Percentiles rank a stretch among this genome's conserved stretches.
Conservation (phyloP, 1,140 invertebrate species). For the Brachionus rubens region DNA sequence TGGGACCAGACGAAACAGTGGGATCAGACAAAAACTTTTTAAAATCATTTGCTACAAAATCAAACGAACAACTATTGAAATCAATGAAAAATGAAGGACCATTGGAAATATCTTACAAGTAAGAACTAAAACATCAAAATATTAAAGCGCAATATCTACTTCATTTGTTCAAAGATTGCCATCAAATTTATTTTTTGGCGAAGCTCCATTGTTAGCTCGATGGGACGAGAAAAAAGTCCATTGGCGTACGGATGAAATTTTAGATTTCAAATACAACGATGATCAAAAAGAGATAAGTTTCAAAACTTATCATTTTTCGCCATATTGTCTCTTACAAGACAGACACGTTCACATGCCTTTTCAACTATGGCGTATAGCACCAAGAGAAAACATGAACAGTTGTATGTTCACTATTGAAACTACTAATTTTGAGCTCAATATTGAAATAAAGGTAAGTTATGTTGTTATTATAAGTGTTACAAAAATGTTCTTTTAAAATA, state of each 20-base stretch:
- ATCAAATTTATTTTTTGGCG: slow-evolving; percentile 53
- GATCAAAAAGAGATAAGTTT: slow-evolving; percentile 54
- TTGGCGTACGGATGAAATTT: slow-evolving; percentile 57
- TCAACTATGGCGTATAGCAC: slow-evolving; percentile 53
- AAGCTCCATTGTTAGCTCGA: slow-evolving; percentile 55
- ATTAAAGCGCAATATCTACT: background rate
- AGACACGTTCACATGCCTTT: slow-evolving; percentile 61
- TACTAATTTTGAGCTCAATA: slow-evolving; percentile 56
- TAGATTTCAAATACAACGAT: slow-evolving; percentile 51
- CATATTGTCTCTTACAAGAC: slow-evolving; percentile 57
- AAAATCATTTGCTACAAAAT: slow-evolving; percentile 12
- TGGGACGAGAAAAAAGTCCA: slow-evolving; percentile 55
- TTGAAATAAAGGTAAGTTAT: slow-evolving; percentile 57
- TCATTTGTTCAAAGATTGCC: slow-evolving; percentile 51
- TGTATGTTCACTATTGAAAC: slow-evolving; percentile 56
- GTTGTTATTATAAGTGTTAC: too few species aligned
- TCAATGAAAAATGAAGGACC: slow-evolving; percentile 24
- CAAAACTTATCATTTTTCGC: slow-evolving; percentile 56
- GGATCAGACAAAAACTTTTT: slow-evolving; percentile 33
- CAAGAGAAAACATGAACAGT: slow-evolving; percentile 48
- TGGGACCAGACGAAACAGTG: slow-evolving; percentile 24
- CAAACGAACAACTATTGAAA: slow-evolving; percentile 35
- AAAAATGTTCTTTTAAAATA: background rate
- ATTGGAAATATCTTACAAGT: slow-evolving; percentile 53
- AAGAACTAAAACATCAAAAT: slow-evolving; percentile 47